A percentile compares a stretch with the other conserved stretches of the same genome.
Evolutionary conservation across 2,888 invertebrate species (phyloP).

Genomic region (Idaea straminata): DNA sequence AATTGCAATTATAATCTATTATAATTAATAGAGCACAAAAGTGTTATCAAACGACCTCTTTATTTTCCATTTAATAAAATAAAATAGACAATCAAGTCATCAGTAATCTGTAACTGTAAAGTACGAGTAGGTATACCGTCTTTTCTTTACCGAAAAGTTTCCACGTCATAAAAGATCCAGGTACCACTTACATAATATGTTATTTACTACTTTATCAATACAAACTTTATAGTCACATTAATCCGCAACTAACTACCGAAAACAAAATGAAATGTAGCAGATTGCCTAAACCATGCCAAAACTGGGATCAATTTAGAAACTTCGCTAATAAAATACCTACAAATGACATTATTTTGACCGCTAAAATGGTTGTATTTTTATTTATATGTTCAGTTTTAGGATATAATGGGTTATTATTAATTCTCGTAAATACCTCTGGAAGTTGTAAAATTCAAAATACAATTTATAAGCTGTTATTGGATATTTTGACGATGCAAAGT

Average conservation of each 20-base stretch:
- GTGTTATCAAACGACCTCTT: too few species aligned
- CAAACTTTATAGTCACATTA: constrained; percentile 26
- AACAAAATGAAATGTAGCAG: constrained; percentile 30
- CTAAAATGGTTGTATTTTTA: constrained; percentile 27
- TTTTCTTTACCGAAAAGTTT: neutral
- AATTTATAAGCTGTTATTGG: too few species aligned
- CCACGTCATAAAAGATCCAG: neutral
- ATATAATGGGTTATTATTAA: constrained; percentile 19
- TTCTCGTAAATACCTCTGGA: neutral
- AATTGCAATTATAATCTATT: too few species aligned
- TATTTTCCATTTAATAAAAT: too few species aligned
- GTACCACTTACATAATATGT: neutral
- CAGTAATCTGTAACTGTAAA: too few species aligned
- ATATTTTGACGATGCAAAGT: too few species aligned
- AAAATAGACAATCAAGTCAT: too few species aligned
- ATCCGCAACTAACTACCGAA: constrained; percentile 24
- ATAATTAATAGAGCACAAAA: too few species aligned
- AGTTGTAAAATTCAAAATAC: too few species aligned
- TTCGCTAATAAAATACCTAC: constrained; percentile 40
- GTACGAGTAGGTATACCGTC: too few species aligned
- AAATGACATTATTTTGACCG: constrained; percentile 27
- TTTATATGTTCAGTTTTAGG: neutral
- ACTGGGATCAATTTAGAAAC: constrained; percentile 35
- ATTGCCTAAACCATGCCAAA: constrained; percentile 33
- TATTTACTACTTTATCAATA: constrained; percentile 8